Percentiles rank a stretch among this genome's conserved stretches.
Conservation (phyloP, 1,140 invertebrate genomes). For the Calosoma granatense region DNA sequence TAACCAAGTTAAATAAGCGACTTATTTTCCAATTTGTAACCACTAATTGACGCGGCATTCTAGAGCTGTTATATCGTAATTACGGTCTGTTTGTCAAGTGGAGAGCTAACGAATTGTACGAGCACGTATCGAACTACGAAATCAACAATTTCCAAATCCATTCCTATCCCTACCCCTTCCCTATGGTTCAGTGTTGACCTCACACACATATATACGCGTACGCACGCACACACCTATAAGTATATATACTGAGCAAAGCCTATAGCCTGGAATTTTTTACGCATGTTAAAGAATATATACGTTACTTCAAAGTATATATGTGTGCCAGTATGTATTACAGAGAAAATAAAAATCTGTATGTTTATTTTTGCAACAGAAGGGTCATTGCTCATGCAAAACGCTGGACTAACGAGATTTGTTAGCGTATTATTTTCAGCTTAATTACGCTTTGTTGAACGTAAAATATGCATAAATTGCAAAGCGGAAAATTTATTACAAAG, state of each 20-base stretch:
- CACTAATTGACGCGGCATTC: conserved; percentile 3
- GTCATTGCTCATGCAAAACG: conserved; percentile 7
- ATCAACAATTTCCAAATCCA: background rate
- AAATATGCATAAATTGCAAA: background rate
- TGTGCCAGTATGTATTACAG: too few species aligned
- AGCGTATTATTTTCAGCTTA: conserved; percentile 9
- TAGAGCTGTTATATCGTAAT: conserved; percentile 1
- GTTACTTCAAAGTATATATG: too few species aligned
- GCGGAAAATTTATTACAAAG: background rate
- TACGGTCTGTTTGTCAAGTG: conserved; percentile 7
- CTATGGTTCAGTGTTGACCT: background rate
- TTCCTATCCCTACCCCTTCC: background rate
- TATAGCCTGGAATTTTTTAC: too few species aligned
- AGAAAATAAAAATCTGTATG: conserved; percentile 2
- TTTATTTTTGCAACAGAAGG: background rate
- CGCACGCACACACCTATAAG: too few species aligned
- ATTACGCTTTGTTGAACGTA: conserved; percentile 3
- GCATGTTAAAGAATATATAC: too few species aligned
- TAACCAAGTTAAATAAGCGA: conserved; percentile 4
- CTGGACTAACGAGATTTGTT: background rate
- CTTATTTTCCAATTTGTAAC: conserved; percentile 3
- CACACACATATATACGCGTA: too few species aligned
- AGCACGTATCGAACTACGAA: background rate
- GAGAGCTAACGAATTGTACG: background rate
- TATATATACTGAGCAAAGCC: too few species aligned